A percentile compares a stretch with the other conserved stretches of the same genome.
These are phyloP conservation scores for Callipepla squamata DNA, from an alignment of 2,113 vertebrate genomes.

Conservation along the genomic window DNA sequence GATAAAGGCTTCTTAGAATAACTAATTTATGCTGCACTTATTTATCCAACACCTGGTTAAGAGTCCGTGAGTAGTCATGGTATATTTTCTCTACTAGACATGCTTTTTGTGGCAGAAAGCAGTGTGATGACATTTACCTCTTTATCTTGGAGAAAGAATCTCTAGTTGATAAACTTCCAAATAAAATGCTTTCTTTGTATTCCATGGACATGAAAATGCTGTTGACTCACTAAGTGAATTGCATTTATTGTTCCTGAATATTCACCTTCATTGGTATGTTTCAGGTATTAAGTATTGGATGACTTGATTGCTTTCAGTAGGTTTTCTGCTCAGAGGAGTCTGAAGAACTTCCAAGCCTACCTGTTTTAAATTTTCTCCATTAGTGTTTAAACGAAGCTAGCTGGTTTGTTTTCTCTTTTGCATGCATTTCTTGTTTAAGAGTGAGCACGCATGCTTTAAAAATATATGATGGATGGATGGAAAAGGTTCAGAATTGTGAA, in stretches of 20 bases:
- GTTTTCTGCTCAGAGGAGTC: not conserved
- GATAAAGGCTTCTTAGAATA: not conserved
- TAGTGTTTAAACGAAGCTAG: not conserved
- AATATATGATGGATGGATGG: not conserved
- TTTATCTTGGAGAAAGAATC: not conserved
- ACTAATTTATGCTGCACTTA: not conserved
- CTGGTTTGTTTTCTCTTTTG: not conserved
- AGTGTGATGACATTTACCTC: not conserved
- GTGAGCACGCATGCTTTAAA: not conserved
- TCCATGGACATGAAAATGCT: not conserved
- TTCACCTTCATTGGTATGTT: not conserved
- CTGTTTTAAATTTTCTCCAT: not conserved
- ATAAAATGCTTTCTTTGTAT: not conserved
- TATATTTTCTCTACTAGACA: not conserved
- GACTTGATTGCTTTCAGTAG: not conserved
- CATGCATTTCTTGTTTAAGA: too few relatives aligned
- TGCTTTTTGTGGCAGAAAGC: not conserved
- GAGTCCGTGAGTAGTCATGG: not conserved
- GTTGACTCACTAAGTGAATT: not conserved
- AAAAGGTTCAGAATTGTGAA: not conserved
- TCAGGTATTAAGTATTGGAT: not conserved
- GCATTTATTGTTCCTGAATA: not conserved
- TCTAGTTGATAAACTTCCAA: not conserved
- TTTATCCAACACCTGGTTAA: not conserved
- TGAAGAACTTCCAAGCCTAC: not conserved